Evolutionary conservation across 2,888 invertebrate species (phyloP), one percentile per base, ranked within the genome.

Genomic region (Conchocele bisecta): DNA sequence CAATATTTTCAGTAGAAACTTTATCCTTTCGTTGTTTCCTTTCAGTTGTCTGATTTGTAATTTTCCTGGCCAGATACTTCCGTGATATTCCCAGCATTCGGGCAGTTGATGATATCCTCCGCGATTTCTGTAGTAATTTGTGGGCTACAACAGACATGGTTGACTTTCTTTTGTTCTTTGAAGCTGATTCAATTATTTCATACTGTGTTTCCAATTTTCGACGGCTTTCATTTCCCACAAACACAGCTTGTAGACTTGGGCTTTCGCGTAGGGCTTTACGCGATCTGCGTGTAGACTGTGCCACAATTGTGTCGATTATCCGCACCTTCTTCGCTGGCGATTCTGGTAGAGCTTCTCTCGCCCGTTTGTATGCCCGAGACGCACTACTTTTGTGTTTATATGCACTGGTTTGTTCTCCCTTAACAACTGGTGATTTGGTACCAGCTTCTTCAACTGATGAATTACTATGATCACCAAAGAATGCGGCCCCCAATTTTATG

Each of bases 311-410:
- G 9, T 42, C 42, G 22, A 42, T 6, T 6, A 42, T 42, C 42
- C 42, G 6, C n/a, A 42, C 42, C 22, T 42, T 42, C 42, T 42
- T 42, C 7, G 42, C 42, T 11, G 42, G n/a, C n/a, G 42, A 6
- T 42, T 42, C 17, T 42, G 42, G 42, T 6, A 42, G 42, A n/a
- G 6, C 22, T 6, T 42, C 42, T 20, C n/a, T 42, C 9, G 22
- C 42, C 7, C 42, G 7, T 22, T 42, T 42, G n/a, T 6, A 42
- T 20, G 42, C 42, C 22, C 42, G n/a, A 11, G 42, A 9, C 22
- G n/a, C 42, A 42, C 42, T 42, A 22, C 42, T 42, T n/a, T 42
- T 42, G 22, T n/a, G 42, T 42, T 42, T 42, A n/a, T 42, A 42
- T 9, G n/a, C n/a, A n/a, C n/a, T n/a, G n/a, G n/a, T n/a, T n/a